A percentile compares a stretch with the other conserved stretches of the same genome.
Evolutionary conservation across 2,797 vertebrate genomes (phyloP).

Genomic region (Lepus oiostolus): DNA sequence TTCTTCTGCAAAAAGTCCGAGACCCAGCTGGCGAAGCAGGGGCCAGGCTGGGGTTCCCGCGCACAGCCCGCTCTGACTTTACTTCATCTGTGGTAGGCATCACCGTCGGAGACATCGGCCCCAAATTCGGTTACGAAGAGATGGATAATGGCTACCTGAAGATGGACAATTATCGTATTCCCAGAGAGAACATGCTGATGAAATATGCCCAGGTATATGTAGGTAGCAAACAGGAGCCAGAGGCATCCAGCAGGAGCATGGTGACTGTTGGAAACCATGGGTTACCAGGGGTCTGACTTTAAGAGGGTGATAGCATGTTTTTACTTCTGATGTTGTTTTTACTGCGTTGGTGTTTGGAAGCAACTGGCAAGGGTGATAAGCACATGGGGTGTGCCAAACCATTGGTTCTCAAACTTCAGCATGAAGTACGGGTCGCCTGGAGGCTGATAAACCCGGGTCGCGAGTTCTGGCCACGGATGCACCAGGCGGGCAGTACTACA

Average conservation of each 20-base stretch:
- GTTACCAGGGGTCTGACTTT: not conserved
- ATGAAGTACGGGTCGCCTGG: not conserved
- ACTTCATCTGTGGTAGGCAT: conserved; percentile 88
- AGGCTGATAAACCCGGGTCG: not conserved
- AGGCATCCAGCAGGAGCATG: fast-evolving
- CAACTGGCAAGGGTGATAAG: not conserved
- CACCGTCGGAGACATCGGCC: conserved; percentile 97
- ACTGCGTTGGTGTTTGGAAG: not conserved
- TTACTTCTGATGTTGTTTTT: not conserved
- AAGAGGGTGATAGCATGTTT: not conserved
- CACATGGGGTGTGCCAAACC: not conserved
- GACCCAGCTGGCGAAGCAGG: not conserved
- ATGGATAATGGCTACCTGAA: conserved; percentile 98
- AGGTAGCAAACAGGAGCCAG: not conserved
- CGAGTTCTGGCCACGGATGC: not conserved
- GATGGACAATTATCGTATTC: conserved; percentile 95
- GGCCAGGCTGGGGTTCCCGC: not conserved
- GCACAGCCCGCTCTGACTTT: not conserved
- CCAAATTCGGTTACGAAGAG: conserved; percentile 98
- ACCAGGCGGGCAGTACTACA: no score
- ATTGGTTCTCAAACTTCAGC: not conserved
- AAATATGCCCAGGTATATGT: conserved; percentile 95
- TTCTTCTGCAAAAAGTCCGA: not conserved
- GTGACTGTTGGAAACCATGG: not conserved
- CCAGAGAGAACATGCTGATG: conserved; percentile 99